phyloP scores from a whole-genome alignment of 2,113 vertebrate genomes.

The Syngnathoides biaculeatus region DNA sequence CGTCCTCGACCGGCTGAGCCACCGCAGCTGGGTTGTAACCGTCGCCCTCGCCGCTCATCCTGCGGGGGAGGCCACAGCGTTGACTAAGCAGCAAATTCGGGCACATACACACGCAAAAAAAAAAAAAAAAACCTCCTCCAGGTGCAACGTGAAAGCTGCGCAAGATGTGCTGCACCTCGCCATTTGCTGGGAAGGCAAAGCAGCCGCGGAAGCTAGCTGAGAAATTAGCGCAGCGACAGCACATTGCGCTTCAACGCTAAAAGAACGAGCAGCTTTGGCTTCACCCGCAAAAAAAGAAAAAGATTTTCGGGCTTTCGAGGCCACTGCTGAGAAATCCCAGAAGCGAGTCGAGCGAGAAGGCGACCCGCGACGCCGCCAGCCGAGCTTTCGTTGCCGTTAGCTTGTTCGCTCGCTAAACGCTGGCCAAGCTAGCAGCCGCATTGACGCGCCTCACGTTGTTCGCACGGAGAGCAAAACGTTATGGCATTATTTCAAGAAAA shows the following conservation, averaged over 20 bases:
- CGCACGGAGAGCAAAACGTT: background rate
- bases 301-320: slow-evolving; percentile 33
- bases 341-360: slow-evolving; percentile 9
- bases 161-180: background rate
- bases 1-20: slow-evolving; percentile 80
- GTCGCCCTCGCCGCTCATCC: slow-evolving; percentile 84
- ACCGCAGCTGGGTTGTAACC: slow-evolving; percentile 82
- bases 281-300: slow-evolving; percentile 22
- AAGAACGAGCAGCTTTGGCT: no score
- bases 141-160: background rate
- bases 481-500: no score
- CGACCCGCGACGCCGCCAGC: slow-evolving; percentile 16
- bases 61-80: slow-evolving; percentile 37
- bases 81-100: background rate
- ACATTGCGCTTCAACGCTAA: no score
- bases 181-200: background rate
- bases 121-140: background rate
- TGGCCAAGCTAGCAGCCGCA: background rate
- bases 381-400: slow-evolving; percentile 28
- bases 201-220: slow-evolving; percentile 20
- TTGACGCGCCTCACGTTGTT: background rate
- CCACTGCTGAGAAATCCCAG: slow-evolving; percentile 1
- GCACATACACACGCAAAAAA: background rate
- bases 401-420: slow-evolving; percentile 27
- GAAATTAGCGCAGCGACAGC: background rate